These are phyloP conservation scores for Galerucella calmariensis DNA, from an alignment of 2,888 invertebrate species.

Conservation along the genomic window DNA sequence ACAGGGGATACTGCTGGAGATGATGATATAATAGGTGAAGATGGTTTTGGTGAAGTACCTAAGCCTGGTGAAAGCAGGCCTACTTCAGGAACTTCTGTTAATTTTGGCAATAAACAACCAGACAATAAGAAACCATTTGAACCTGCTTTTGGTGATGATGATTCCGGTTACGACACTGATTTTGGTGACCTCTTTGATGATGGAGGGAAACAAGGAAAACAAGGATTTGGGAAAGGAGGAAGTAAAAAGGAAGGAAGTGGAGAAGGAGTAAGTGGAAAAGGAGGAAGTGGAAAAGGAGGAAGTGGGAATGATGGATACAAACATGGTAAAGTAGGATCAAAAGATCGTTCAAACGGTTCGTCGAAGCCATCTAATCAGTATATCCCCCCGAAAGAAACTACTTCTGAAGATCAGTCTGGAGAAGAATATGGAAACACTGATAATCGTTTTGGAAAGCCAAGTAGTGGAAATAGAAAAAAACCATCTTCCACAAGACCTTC, in stretches of 20 bases:
- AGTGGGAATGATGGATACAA: not conserved
- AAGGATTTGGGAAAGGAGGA: not conserved
- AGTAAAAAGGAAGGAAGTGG: not conserved
- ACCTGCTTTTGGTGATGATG: conserved; percentile 11
- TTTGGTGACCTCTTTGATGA: conserved; percentile 48
- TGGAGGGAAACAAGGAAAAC: conserved; percentile 15
- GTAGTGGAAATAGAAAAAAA: not conserved
- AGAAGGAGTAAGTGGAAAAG: not conserved
- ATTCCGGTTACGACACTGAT: conserved; percentile 35
- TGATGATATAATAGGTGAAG: conserved; percentile 36
- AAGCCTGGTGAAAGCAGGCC: conserved; percentile 41
- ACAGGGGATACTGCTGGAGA: conserved; percentile 35
- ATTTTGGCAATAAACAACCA: conserved; percentile 3
- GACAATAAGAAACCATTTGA: conserved; percentile 14
- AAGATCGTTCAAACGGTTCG: conserved; percentile 4
- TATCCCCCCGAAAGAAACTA: conserved; percentile 14
- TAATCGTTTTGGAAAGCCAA: conserved; percentile 1
- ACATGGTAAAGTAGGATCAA: not conserved
- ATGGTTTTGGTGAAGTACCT: conserved; percentile 19
- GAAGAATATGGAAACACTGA: conserved; percentile 1
- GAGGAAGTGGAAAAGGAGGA: not conserved
- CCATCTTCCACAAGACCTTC: conserved; percentile 35
- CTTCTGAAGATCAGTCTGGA: not conserved
- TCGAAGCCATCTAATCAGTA: conserved; percentile 9
- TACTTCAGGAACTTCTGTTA: not conserved